Percentiles rank a stretch among this genome's conserved stretches.
Conservation (phyloP, 1,140 invertebrate genomes). For the Cotesia vestalis region DNA sequence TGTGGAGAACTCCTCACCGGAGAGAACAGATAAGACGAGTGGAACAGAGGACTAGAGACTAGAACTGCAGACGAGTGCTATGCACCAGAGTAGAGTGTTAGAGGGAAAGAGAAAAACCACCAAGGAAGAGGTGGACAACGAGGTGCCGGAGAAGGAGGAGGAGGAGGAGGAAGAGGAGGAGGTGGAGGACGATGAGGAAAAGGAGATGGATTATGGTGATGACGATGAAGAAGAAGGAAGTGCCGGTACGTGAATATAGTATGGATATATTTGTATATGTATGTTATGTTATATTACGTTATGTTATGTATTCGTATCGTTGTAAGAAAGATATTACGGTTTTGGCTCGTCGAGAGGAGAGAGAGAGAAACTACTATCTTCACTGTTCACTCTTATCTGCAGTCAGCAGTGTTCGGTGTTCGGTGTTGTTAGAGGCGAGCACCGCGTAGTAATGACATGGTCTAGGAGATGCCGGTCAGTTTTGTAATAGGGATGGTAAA, state of each 20-base stretch:
- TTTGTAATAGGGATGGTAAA: slow-evolving; percentile 66
- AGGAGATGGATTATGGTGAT: not conserved
- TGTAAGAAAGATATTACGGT: slow-evolving; percentile 8
- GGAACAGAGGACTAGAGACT: not conserved
- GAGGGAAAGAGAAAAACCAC: slow-evolving; percentile 40
- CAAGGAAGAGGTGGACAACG: slow-evolving; percentile 34
- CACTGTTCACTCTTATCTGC: slow-evolving; percentile 47
- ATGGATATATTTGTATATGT: not conserved
- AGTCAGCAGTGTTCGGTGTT: slow-evolving; percentile 20
- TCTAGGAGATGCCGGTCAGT: slow-evolving; percentile 66
- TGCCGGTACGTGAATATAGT: slow-evolving; percentile 28
- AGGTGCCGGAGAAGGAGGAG: slow-evolving; percentile 44
- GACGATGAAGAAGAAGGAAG: slow-evolving; percentile 39
- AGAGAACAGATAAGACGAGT: slow-evolving; percentile 31
- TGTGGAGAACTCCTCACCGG: not conserved
- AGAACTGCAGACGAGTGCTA: too few species aligned
- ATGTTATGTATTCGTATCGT: not conserved
- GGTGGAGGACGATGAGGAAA: slow-evolving; percentile 45
- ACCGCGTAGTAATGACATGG: slow-evolving; percentile 66
- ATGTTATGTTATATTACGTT: not conserved
- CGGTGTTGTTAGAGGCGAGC: slow-evolving; percentile 49
- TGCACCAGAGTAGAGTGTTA: not conserved
- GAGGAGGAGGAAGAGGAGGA: slow-evolving; percentile 38
- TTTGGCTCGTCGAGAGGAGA: slow-evolving; percentile 11
- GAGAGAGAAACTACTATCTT: slow-evolving; percentile 47